Base-by-base conservation (phyloP, 2,888 invertebrate genomes). In the Girardia tigrina region DNA sequence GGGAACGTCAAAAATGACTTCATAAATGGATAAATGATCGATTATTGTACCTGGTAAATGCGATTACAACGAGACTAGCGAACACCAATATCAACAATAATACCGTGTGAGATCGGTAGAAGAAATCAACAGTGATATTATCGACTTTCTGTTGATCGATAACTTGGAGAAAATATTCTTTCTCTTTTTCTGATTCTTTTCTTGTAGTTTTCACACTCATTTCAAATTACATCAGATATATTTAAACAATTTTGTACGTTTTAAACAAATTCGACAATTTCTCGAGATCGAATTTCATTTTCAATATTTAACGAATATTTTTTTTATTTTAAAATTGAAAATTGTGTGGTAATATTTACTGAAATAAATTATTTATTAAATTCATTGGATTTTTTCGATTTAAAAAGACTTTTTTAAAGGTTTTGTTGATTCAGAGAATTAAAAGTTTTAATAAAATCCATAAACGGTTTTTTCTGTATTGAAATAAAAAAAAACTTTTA, bases 131-230 rank as follows among this genome's bases (percentile, higher is more conserved):
- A 12, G 56, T 56, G 56, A 56, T 56, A 56, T 56, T 56, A 16
- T 56, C 56, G 4, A 56, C 56, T 56, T 56, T 56, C 23, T 56
- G 56, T 56, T 56, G 56, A n/a, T 56, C 56, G n/a, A 56, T 56
- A 4, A 56, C 56, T 56, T 56, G n/a, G 8, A 56, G 56, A 16
- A 56, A 56, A 56, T 56, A 56, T 56, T 56, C 56, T 16, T 56
- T 56, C 56, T 56, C 56, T n/a, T 56, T 56, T 56, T 56, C 56
- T 56, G 56, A 56, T 56, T 56, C 56, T 56, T 56, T 56, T 56
- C 56, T 56, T 56, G 56, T 4, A 56, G 20, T 56, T 56, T 56
- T 56, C n/a, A 56, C 56, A 56, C n/a, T 56, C 56, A 56, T 56
- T 56, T 56, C 20, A 20, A 56, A 56, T 56, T 56, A 56, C 56